These are phyloP conservation scores for Acanthopleura granulata DNA, from an alignment of 2,888 invertebrate genomes.

Conservation along the genomic window DNA sequence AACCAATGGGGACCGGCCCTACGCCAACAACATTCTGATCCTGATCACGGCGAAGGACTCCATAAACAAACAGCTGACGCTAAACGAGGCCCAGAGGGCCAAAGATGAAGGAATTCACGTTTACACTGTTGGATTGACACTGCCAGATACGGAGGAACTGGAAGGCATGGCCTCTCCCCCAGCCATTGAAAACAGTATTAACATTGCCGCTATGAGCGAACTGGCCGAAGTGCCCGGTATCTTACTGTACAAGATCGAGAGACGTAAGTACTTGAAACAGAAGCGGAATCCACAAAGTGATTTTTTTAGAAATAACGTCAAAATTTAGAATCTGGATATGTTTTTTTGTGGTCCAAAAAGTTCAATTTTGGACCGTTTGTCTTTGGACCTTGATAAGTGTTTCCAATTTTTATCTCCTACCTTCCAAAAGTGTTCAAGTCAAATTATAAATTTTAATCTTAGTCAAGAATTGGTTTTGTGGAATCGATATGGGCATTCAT, in stretches of 20 bases:
- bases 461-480: too few species aligned
- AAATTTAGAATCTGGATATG: too few species aligned
- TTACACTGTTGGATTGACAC: conserved; percentile 31
- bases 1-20: conserved; percentile 48
- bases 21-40: conserved; percentile 50
- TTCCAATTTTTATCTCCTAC: too few species aligned
- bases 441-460: too few species aligned
- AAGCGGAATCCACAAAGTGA: too few species aligned
- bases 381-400: too few species aligned
- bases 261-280: not conserved
- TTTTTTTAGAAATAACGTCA: too few species aligned
- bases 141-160: conserved; percentile 28
- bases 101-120: conserved; percentile 29
- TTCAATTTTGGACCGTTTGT: too few species aligned
- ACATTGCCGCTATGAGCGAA: conserved; percentile 17
- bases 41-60: conserved; percentile 48
- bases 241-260: conserved; percentile 5
- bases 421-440: too few species aligned
- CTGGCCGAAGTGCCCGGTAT: conserved; percentile 4
- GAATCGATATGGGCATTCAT: too few species aligned
- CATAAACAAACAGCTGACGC: not conserved
- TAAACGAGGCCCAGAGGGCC: conserved; percentile 24
- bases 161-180: conserved; percentile 24
- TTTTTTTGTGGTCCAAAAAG: too few species aligned
- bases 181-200: conserved; percentile 13